Evolutionary conservation across 2,113 vertebrate genomes (phyloP), one percentile per base, ranked within the genome.

Genomic region (Electrona antarctica): DNA sequence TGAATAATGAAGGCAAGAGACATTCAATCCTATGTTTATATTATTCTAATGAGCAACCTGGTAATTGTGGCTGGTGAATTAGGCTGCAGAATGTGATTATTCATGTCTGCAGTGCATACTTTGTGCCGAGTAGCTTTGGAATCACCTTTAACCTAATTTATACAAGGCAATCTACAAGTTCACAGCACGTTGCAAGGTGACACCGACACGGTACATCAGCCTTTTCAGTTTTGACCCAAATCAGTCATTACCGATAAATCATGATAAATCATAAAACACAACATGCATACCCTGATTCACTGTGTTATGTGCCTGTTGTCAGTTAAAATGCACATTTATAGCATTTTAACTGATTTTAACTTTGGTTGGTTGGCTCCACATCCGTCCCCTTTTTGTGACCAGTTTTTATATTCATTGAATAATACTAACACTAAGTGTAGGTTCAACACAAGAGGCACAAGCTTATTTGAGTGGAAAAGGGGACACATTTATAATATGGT

Each of bases 241-340:
- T 7, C 55, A 8, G 15, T 51, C 49, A 51, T 51, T 51, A 51
- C 49, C 79, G 33, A 50, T 50, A 8, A 67, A 7, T 72, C n/a
- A 64, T 50, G 33, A 50, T 50, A 8, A 67, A 7, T 72, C n/a
- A 64, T 50, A 8, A 8, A 52, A n/a, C 7, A 10, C 4, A 21
- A 33, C 0, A 46, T 66, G 3, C 63, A 51, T 41, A 41, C 33
- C 33, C 33, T 64, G 9, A 45, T 13, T 41, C 14, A 62, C 8
- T 73, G 13, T 49, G 54, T 45, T 41, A 1, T 41, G 64, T 15
- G 13, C 46, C n/a, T 45, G 11, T 1, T 41, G 64, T 15, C 2
- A 2, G 48, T 7, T 59, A 49, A 49, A 28, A 58, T 9, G 11
- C 12, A 48, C 52, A 60, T 8, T 41, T 41, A 55, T 3, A 45